These are phyloP conservation scores for Petroica traversi DNA, from an alignment of 2,113 vertebrate species.

Conservation along the genomic window DNA sequence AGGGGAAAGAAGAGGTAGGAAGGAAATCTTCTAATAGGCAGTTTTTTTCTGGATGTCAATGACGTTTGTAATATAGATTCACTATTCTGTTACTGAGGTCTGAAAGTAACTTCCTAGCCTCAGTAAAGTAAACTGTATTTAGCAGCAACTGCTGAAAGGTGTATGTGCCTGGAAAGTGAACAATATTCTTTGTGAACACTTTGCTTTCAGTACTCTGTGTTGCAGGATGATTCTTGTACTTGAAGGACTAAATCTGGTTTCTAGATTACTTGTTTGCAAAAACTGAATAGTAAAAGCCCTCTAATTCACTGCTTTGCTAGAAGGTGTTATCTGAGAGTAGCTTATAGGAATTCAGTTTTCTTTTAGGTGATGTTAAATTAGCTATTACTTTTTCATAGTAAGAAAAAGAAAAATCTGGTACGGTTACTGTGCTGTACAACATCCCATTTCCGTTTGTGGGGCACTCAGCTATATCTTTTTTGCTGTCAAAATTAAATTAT, in stretches of 20 bases:
- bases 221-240: background rate
- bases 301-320: background rate
- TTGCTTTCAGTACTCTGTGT: background rate
- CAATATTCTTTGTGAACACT: background rate
- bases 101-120: slow-evolving; percentile 11
- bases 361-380: background rate
- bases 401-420: background rate
- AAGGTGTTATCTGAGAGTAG: background rate
- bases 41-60: background rate
- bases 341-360: background rate
- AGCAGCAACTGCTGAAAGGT: background rate
- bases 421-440: background rate
- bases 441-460: background rate
- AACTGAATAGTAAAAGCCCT: background rate
- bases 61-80: background rate
- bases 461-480: background rate
- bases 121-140: background rate
- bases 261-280: background rate
- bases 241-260: background rate
- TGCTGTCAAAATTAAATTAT: background rate
- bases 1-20: background rate
- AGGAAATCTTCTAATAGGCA: background rate
- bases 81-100: background rate
- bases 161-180: background rate
- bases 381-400: background rate